These are phyloP conservation scores for Pheosia gnoma DNA, from an alignment of 2,888 invertebrate species.

Conservation along the genomic window DNA sequence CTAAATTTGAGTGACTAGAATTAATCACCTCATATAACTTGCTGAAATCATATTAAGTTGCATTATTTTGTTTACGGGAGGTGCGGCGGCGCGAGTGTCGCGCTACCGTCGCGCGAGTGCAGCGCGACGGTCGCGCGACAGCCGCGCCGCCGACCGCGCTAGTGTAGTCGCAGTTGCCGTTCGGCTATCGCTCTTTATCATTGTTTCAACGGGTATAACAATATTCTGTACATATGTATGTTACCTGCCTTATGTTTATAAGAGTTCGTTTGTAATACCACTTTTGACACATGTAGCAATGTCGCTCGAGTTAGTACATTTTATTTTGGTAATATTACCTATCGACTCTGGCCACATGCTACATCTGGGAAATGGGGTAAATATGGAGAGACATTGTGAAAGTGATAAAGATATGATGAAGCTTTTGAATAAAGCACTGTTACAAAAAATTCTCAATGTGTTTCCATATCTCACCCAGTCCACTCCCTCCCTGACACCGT, in stretches of 20 bases:
- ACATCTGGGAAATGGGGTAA: slow-evolving; percentile 87
- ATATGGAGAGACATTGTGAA: slow-evolving; percentile 88
- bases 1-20: slow-evolving; percentile 59
- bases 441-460: slow-evolving; percentile 87
- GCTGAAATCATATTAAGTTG: slow-evolving; percentile 65
- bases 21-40: slow-evolving; percentile 65
- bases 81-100: slow-evolving; percentile 25
- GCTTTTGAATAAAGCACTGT: slow-evolving; percentile 88
- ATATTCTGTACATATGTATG: slow-evolving; percentile 79
- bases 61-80: slow-evolving; percentile 49
- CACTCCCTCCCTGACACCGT: slow-evolving; percentile 55
- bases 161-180: slow-evolving; percentile 50
- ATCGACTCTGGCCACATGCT: slow-evolving; percentile 81
- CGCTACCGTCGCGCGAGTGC: slow-evolving; percentile 23
- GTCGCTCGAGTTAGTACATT: slow-evolving; percentile 74
- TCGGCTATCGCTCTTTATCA: slow-evolving; percentile 77
- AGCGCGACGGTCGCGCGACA: slow-evolving; percentile 29
- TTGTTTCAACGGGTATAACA: slow-evolving; percentile 77
- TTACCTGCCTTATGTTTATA: slow-evolving; percentile 82
- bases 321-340: slow-evolving; percentile 68
- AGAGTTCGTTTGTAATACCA: slow-evolving; percentile 85
- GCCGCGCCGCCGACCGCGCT: slow-evolving; percentile 24
- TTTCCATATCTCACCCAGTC: slow-evolving; percentile 84
- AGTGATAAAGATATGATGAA: slow-evolving; percentile 84
- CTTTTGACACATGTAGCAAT: slow-evolving; percentile 85